A percentile compares a stretch with the other conserved stretches of the same genome.
These are phyloP conservation scores for Neoniphon sammara DNA, from an alignment of 2,797 vertebrate species.

Conservation along the genomic window DNA sequence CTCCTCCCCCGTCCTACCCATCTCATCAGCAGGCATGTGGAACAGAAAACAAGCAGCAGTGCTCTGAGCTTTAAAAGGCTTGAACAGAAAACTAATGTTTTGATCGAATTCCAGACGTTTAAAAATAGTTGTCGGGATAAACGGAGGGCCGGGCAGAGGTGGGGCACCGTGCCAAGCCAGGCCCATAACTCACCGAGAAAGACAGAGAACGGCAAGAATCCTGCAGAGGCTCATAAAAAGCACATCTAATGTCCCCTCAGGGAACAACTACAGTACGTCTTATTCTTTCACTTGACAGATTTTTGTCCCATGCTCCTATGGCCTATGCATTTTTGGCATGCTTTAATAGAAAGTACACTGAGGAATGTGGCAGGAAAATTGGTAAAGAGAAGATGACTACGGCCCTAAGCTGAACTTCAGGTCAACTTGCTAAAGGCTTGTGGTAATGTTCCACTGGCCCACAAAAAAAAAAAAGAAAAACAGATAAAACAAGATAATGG, in stretches of 20 bases:
- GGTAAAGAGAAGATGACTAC: conserved; percentile 28
- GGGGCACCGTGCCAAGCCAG: conserved; percentile 65
- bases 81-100: conserved; percentile 77
- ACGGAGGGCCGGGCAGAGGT: conserved; percentile 66
- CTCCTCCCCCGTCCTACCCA: conserved; percentile 32
- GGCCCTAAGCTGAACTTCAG: conserved; percentile 26
- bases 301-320: conserved; percentile 73
- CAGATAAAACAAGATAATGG: not conserved
- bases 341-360: conserved; percentile 56
- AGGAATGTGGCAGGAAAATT: conserved; percentile 63
- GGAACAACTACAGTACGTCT: conserved; percentile 63
- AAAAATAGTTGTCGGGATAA: conserved; percentile 82
- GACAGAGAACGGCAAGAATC: conserved; percentile 62
- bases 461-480: not conserved
- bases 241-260: conserved; percentile 60
- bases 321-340: conserved; percentile 57
- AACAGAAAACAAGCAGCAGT: conserved; percentile 70
- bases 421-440: not conserved
- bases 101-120: conserved; percentile 82
- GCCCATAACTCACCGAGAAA: conserved; percentile 63
- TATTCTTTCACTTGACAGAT: conserved; percentile 69
- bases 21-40: conserved; percentile 69
- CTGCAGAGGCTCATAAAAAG: conserved; percentile 67
- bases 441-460: conserved; percentile 3
- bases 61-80: conserved; percentile 79